These are phyloP conservation scores for Danaus plexippus DNA, from an alignment of 1,140 invertebrate genomes.

Conservation along the genomic window DNA sequence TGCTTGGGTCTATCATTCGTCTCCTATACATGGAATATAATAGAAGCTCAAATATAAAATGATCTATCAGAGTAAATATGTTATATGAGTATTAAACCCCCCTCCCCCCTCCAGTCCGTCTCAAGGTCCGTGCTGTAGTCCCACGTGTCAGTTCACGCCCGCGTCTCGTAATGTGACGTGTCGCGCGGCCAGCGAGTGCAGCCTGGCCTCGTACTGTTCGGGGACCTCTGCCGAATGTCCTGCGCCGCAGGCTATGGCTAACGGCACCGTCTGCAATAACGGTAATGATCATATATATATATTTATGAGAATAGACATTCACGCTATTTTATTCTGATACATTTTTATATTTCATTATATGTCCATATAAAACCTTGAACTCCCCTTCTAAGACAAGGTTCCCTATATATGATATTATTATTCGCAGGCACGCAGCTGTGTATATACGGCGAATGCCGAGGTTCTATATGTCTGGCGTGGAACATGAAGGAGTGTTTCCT, in stretches of 20 bases:
- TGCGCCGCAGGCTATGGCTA: slow-evolving; percentile 74
- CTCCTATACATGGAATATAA: too few species aligned
- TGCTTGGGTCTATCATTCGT: too few species aligned
- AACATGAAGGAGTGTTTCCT: slow-evolving; percentile 96
- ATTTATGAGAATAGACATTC: too few species aligned
- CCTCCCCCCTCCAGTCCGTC: slow-evolving; percentile 81
- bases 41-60: too few species aligned
- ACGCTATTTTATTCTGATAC: too few species aligned
- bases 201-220: slow-evolving; percentile 86
- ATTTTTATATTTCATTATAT: too few species aligned
- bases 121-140: slow-evolving; percentile 95
- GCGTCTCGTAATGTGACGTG: slow-evolving; percentile 78
- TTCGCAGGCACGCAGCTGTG: slow-evolving; percentile 83
- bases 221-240: slow-evolving; percentile 92
- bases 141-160: slow-evolving; percentile 86
- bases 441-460: slow-evolving; percentile 92
- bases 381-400: too few species aligned
- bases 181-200: slow-evolving; percentile 91
- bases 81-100: background rate
- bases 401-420: slow-evolving; percentile 1
- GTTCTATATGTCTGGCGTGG: slow-evolving; percentile 96
- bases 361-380: too few species aligned
- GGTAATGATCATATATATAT: slow-evolving; percentile 24
- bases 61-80: background rate
- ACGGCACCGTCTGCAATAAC: slow-evolving; percentile 60